Conservation (phyloP, 2,113 vertebrate genomes). For the Lipophrys pholis region DNA sequence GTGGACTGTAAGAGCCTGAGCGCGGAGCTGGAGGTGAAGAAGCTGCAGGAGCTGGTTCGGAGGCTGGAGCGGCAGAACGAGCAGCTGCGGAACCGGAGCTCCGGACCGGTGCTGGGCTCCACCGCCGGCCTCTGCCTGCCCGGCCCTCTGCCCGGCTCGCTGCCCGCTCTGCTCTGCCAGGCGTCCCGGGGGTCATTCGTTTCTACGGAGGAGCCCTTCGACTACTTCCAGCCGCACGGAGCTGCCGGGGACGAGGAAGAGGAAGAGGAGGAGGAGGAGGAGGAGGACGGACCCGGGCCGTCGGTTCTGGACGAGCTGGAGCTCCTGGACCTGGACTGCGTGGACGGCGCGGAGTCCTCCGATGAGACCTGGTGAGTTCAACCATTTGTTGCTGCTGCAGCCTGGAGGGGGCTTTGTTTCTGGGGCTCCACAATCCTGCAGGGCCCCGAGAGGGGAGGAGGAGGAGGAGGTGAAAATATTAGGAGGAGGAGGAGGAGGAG, state of each 20-base stretch:
- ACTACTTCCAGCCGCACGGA: constrained; percentile 82
- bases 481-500: too few relatives aligned
- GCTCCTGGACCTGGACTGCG: constrained; percentile 87
- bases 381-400: constrained; percentile 35
- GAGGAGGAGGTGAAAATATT: too few relatives aligned
- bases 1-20: constrained; percentile 82
- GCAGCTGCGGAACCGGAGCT: constrained; percentile 87
- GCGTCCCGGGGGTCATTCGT: constrained; percentile 51
- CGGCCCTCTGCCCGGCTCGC: constrained; percentile 63
- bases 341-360: constrained; percentile 75
- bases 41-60: constrained; percentile 92
- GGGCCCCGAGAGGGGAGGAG: too few relatives aligned
- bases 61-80: constrained; percentile 92
- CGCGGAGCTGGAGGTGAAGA: constrained; percentile 92
- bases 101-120: constrained; percentile 42
- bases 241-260: constrained; percentile 29
- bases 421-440: too few relatives aligned
- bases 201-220: constrained; percentile 79
- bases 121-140: constrained; percentile 66
- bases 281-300: constrained; percentile 51
- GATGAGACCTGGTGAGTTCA: constrained; percentile 89
- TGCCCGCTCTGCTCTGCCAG: constrained; percentile 72
- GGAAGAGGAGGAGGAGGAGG: constrained; percentile 36
- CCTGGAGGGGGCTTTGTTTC: too few relatives aligned
- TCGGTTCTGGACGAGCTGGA: constrained; percentile 90